These are phyloP conservation scores for Hydrozoanthus gracilis DNA, from an alignment of 92 coral and sea anemone species.

Conservation along the genomic window DNA sequence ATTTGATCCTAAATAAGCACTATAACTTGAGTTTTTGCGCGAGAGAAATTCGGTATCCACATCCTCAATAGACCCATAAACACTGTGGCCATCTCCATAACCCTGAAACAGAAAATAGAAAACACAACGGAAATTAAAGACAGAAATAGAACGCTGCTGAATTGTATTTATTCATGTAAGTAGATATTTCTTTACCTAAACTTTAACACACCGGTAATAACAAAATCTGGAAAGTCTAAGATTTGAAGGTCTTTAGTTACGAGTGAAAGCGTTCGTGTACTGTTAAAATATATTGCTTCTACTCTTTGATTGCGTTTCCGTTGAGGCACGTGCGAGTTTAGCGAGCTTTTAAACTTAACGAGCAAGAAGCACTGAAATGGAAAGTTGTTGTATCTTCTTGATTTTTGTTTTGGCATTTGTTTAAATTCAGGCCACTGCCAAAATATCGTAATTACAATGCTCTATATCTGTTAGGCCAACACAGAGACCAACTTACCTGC, in stretches of 20 bases:
- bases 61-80: constrained; percentile 89
- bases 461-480: constrained; percentile 43
- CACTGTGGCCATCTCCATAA: constrained; percentile 79
- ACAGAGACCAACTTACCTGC: constrained; percentile 70
- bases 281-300: constrained; percentile 31
- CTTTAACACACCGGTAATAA: constrained; percentile 5
- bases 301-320: constrained; percentile 69
- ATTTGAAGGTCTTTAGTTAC: constrained; percentile 34
- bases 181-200: constrained; percentile 20
- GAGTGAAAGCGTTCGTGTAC: constrained; percentile 34
- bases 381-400: constrained; percentile 19
- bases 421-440: constrained; percentile 41
- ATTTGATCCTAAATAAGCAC: constrained; percentile 82
- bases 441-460: constrained; percentile 35
- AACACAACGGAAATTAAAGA: constrained; percentile 34
- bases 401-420: constrained; percentile 38
- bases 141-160: constrained; percentile 15
- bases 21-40: constrained; percentile 85
- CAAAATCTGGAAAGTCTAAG: constrained; percentile 16
- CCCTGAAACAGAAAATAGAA: constrained; percentile 44
- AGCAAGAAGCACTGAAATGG: constrained; percentile 47
- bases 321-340: constrained; percentile 75
- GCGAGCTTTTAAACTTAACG: constrained; percentile 46
- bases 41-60: constrained; percentile 90
- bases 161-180: constrained; percentile 42